Percentiles rank a stretch among this genome's conserved stretches.
Evolutionary conservation across 1,140 invertebrate genomes (phyloP).

Genomic region (Drosophila tristis): DNA sequence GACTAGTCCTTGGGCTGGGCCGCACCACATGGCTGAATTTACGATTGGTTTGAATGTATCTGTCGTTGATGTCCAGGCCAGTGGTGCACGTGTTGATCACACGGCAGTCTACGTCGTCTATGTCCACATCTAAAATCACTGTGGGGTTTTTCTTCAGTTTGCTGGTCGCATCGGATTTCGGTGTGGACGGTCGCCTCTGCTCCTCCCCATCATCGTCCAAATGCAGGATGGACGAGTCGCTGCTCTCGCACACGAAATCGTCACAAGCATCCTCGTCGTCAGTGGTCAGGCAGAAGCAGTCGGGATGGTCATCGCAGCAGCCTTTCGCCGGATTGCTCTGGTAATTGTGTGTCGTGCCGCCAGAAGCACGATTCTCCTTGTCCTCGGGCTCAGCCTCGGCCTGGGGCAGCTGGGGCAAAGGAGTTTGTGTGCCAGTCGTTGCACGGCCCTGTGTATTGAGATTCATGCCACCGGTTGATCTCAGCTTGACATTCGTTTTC

Average conservation of each 20-base stretch:
- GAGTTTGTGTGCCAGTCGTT: slow-evolving; percentile 60
- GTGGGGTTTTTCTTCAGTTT: slow-evolving; percentile 55
- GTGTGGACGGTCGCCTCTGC: background rate
- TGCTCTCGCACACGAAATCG: background rate
- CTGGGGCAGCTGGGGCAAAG: background rate
- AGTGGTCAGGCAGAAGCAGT: slow-evolving; percentile 7
- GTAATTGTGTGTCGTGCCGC: background rate
- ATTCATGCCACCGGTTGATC: slow-evolving; percentile 17
- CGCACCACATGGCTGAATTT: slow-evolving; percentile 68
- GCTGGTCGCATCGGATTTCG: background rate
- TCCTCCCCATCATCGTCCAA: background rate
- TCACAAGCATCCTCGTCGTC: slow-evolving; percentile 31
- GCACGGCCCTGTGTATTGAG: slow-evolving; percentile 53
- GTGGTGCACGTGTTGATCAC: slow-evolving; percentile 8
- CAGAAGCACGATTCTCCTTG: background rate
- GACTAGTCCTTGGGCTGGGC: slow-evolving; percentile 24
- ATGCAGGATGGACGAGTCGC: slow-evolving; percentile 9
- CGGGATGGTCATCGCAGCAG: slow-evolving; percentile 8
- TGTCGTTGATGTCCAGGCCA: slow-evolving; percentile 68
- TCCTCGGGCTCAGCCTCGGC: slow-evolving; percentile 18
- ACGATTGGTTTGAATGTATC: slow-evolving; percentile 66
- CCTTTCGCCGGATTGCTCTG: background rate
- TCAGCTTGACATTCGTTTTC: slow-evolving; percentile 22
- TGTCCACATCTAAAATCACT: slow-evolving; percentile 67
- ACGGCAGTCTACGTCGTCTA: slow-evolving; percentile 44